Evolutionary conservation across 2,113 vertebrate species (phyloP).

Genomic region (Poicephalus gulielmi): DNA sequence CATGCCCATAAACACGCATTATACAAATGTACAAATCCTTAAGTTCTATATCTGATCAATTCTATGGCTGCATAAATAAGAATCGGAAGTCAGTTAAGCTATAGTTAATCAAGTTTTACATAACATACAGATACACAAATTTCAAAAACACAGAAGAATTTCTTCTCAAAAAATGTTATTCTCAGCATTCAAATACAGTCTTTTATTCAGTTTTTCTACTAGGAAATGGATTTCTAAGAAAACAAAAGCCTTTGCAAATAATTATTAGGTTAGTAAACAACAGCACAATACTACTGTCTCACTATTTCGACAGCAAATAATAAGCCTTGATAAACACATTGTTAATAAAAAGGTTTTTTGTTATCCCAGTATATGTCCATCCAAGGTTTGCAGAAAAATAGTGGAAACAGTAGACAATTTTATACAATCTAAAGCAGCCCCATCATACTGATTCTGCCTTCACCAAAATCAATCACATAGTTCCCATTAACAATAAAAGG

Average conservation of each 20-base stretch:
- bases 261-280: not conserved
- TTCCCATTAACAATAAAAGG: not conserved
- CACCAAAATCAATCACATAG: not conserved
- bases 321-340: not conserved
- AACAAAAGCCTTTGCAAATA: not conserved
- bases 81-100: not conserved
- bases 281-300: not conserved
- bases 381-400: not conserved
- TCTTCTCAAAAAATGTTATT: not conserved
- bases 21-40: not conserved
- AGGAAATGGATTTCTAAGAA: not conserved
- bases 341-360: not conserved
- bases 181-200: rapidly evolving
- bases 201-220: not conserved
- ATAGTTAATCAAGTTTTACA: not conserved
- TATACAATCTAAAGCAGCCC: not conserved
- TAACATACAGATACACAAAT: not conserved
- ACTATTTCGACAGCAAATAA: not conserved
- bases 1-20: not conserved
- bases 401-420: not conserved
- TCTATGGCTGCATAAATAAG: not conserved
- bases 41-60: not conserved
- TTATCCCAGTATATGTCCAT: not conserved
- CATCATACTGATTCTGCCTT: not conserved
- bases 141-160: not conserved